phyloP scores from a whole-genome alignment of 2,113 vertebrate genomes.

The Rhinichthys klamathensis region DNA sequence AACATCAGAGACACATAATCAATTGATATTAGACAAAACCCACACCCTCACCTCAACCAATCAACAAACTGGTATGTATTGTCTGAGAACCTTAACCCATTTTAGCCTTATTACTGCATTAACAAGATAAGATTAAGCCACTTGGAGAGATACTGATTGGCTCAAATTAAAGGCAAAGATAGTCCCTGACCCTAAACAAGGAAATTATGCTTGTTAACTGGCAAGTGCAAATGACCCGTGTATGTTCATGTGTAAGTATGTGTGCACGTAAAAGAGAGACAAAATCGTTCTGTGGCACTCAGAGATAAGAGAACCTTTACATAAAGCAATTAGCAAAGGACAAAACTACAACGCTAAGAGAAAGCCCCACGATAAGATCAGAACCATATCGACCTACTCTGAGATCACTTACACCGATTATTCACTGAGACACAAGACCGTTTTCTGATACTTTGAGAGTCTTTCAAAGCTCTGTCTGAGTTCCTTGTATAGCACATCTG shows the following conservation, averaged over 20 bases:
- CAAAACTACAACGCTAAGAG: slow-evolving; percentile 15
- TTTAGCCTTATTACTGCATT: slow-evolving; percentile 58
- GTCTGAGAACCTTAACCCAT: slow-evolving; percentile 53
- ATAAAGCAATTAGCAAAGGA: slow-evolving; percentile 55
- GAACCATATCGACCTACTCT: slow-evolving; percentile 37
- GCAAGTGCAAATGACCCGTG: slow-evolving; percentile 41
- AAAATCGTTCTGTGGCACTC: slow-evolving; percentile 27
- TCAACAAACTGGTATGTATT: slow-evolving; percentile 52
- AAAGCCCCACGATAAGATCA: slow-evolving; percentile 44
- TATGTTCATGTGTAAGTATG: neutral
- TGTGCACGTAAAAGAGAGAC: slow-evolving; percentile 16
- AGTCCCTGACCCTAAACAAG: slow-evolving; percentile 45
- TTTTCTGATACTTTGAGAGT: slow-evolving; percentile 9
- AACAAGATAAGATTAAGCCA: slow-evolving; percentile 59
- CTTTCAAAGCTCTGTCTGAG: slow-evolving; percentile 31
- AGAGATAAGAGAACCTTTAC: slow-evolving; percentile 54
- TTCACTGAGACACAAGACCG: slow-evolving; percentile 14
- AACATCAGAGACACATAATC: slow-evolving; percentile 40
- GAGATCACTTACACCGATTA: slow-evolving; percentile 37
- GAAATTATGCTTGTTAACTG: slow-evolving; percentile 47
- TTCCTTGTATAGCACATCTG: neutral
- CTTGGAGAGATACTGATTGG: slow-evolving; percentile 58
- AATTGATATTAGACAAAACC: slow-evolving; percentile 53
- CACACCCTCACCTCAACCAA: slow-evolving; percentile 13
- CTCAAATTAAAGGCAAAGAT: slow-evolving; percentile 59